phyloP scores from a whole-genome alignment of 2,113 vertebrate species.

The human (Homo sapiens) region DNA sequence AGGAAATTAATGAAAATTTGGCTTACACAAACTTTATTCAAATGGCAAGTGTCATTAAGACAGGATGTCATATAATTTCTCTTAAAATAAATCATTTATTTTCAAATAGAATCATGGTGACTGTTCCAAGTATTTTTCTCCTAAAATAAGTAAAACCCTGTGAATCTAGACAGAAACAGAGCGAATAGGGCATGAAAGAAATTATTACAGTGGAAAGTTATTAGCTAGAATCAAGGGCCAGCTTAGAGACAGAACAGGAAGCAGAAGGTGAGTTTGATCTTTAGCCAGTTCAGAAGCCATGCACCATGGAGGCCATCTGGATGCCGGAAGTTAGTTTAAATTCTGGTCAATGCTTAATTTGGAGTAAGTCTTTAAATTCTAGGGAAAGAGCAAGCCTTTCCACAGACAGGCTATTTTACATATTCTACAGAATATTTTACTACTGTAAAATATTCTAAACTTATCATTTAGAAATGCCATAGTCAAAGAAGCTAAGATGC shows the following conservation, averaged over 20 bases:
- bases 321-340: conserved; percentile 51
- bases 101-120: neutral
- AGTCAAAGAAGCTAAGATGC: conserved; percentile 6
- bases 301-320: conserved; percentile 72
- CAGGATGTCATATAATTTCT: neutral
- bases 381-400: neutral
- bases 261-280: conserved; percentile 72
- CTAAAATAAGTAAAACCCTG: neutral
- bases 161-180: neutral
- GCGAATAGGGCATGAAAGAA: neutral
- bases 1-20: neutral
- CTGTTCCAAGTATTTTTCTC: neutral
- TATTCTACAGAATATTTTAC: neutral
- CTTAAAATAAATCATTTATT: neutral
- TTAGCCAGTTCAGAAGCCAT: conserved; percentile 63
- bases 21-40: neutral
- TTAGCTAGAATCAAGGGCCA: conserved; percentile 59
- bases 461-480: conserved; percentile 43
- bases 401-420: neutral
- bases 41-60: neutral
- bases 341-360: conserved; percentile 61
- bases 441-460: conserved; percentile 43
- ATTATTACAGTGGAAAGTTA: neutral
- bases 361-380: conserved; percentile 49
- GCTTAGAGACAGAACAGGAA: conserved; percentile 33